These are phyloP conservation scores for Procambarus clarkii DNA, from an alignment of 1,140 invertebrate species.

Conservation along the genomic window DNA sequence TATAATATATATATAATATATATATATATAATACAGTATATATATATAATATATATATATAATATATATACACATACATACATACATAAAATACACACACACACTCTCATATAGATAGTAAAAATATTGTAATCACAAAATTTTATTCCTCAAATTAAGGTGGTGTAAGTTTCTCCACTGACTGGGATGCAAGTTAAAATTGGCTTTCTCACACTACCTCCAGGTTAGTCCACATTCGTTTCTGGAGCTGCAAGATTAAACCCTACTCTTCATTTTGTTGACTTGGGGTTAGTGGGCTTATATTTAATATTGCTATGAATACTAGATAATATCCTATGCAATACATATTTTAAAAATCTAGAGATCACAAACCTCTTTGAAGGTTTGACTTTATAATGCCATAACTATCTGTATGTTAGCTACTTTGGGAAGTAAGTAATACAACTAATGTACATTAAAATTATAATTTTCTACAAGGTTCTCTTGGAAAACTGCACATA, in stretches of 20 bases:
- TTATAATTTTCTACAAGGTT: not conserved
- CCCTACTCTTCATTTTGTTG: slow-evolving; percentile 71
- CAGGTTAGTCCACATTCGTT: slow-evolving; percentile 72
- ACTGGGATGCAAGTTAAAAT: slow-evolving; percentile 65
- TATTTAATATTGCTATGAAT: slow-evolving; percentile 31
- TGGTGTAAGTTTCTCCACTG: slow-evolving; percentile 39
- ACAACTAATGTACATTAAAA: not conserved
- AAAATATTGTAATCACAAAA: not conserved
- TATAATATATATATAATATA: no score
- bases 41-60: no score
- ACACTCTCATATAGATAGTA: not conserved
- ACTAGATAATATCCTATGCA: slow-evolving; percentile 24
- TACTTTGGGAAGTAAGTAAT: not conserved
- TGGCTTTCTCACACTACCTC: slow-evolving; percentile 71
- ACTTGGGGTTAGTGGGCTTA: slow-evolving; percentile 49
- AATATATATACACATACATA: no score
- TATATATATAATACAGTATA: no score
- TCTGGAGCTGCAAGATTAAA: slow-evolving; percentile 73
- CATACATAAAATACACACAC: not conserved
- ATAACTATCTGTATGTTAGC: not conserved
- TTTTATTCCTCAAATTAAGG: not conserved
- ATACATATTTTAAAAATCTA: slow-evolving; percentile 10
- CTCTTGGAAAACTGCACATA: not conserved
- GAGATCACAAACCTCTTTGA: not conserved
- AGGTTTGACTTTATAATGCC: not conserved